Evolutionary conservation across 2,797 vertebrate species (phyloP).

Genomic region (Myripristis murdjan): DNA sequence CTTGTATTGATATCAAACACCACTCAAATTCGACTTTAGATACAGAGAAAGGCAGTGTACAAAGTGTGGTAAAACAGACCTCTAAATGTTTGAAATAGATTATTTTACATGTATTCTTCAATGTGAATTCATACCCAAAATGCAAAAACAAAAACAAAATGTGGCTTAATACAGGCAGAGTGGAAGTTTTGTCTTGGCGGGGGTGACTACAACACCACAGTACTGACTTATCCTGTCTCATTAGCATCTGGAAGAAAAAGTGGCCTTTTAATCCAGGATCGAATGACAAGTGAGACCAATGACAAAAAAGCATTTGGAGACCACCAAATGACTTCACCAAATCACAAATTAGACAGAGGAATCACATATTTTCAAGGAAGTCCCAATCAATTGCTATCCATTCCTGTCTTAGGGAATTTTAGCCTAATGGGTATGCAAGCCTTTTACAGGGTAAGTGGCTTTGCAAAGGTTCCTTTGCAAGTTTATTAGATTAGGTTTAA

Average conservation of each 20-base stretch:
- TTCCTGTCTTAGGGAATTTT: constrained; percentile 84
- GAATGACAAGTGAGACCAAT: constrained; percentile 83
- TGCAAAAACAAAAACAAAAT: constrained; percentile 21
- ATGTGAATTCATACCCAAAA: constrained; percentile 1
- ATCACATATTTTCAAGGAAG: constrained; percentile 87
- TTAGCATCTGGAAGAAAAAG: constrained; percentile 80
- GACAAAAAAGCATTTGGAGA: constrained; percentile 80
- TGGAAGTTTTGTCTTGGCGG: constrained; percentile 47
- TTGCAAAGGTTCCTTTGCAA: constrained; percentile 81
- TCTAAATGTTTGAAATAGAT: not conserved
- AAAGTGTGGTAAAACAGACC: not conserved
- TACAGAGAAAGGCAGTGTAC: not conserved
- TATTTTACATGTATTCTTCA: not conserved
- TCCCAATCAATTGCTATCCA: constrained; percentile 87
- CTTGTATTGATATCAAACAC: too few species aligned
- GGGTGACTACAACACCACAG: constrained; percentile 53
- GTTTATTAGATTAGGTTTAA: constrained; percentile 88
- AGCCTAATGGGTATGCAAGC: constrained; percentile 83
- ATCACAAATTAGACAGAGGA: constrained; percentile 80
- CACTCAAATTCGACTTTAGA: not conserved
- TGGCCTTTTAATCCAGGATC: constrained; percentile 65
- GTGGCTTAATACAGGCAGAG: constrained; percentile 36
- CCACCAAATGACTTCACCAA: constrained; percentile 80
- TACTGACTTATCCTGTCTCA: constrained; percentile 78
- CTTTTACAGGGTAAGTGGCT: constrained; percentile 86